Base-by-base conservation (phyloP, 1,140 invertebrate species). In the Drosophila nasuta region DNA sequence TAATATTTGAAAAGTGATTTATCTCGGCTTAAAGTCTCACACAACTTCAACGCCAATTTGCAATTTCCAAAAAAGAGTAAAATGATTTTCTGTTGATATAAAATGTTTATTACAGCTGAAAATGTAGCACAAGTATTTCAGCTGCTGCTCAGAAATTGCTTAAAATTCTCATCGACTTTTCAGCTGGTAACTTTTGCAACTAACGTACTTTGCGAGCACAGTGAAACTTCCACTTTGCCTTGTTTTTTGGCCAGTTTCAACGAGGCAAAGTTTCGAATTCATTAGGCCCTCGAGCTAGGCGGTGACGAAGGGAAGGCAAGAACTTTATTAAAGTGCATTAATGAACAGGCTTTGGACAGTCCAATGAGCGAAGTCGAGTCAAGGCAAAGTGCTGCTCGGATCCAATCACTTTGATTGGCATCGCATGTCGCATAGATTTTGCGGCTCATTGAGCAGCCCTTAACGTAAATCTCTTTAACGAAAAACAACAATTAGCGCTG, bases 361-460 rank as follows among this genome's bases (percentile, higher is more conserved):
- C 30, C 0, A n/a, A 10, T 11, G 45, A 25, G 35, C 7, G 30
- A 33, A 6, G 35, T 38, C 35, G 35, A 30, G 38, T 63, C 33
- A 49, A 45, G 49, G 17, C 17, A 17, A 63, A 15, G 8, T 38
- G 51, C 15, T 25, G n/a, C n/a, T 49, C 20, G 11, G 58, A 58
- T 15, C 76, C 82, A 88, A 83, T 87, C 80, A 72, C 52, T 75
- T 83, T 88, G 83, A 87, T 87, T 87, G 83, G 80, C 80, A 83
- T 88, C 83, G 87, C 83, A 88, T 88, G 82, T 87, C 82, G 85
- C 83, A 81, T 88, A 83, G 80, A 88, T 88, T 88, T 89, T 72
- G 65, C 74, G 70, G 83, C 83, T 89, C 83, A 88, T 88, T 88
- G 85, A 72, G 45, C 51, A 60, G 51, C 45, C 41, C 28, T 51